Evolutionary conservation across 2,797 vertebrate species (phyloP).

Genomic region (Eidolon dupreanum): DNA sequence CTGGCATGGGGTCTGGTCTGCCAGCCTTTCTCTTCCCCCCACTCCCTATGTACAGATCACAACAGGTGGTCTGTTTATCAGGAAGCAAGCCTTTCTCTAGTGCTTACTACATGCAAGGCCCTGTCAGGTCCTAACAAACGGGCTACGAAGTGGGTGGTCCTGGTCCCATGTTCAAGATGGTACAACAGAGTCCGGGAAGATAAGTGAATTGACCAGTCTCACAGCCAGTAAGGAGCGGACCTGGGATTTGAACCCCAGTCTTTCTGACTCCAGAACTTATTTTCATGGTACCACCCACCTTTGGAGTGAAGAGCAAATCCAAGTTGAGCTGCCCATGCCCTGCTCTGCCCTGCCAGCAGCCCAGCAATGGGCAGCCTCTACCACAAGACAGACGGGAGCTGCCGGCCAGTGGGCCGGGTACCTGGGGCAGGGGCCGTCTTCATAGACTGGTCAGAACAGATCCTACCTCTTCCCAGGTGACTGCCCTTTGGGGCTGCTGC

Average conservation of each 20-base stretch:
- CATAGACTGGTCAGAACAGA: too few relatives aligned
- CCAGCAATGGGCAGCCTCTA: neutral
- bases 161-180: neutral
- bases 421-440: neutral
- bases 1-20: neutral
- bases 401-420: neutral
- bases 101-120: neutral
- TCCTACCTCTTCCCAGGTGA: neutral
- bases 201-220: neutral
- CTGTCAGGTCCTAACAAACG: neutral
- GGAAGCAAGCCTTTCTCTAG: neutral
- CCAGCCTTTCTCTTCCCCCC: neutral
- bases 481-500: neutral
- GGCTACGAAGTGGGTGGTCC: neutral
- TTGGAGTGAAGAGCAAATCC: neutral
- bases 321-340: neutral
- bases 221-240: neutral
- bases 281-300: neutral
- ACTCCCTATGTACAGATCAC: fast-evolving
- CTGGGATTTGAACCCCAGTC: neutral
- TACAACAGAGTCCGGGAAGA: neutral
- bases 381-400: neutral
- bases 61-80: neutral
- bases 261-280: neutral
- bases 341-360: neutral